Base-by-base conservation (phyloP, 2,113 vertebrate species). In the Ardeotis arabs region DNA sequence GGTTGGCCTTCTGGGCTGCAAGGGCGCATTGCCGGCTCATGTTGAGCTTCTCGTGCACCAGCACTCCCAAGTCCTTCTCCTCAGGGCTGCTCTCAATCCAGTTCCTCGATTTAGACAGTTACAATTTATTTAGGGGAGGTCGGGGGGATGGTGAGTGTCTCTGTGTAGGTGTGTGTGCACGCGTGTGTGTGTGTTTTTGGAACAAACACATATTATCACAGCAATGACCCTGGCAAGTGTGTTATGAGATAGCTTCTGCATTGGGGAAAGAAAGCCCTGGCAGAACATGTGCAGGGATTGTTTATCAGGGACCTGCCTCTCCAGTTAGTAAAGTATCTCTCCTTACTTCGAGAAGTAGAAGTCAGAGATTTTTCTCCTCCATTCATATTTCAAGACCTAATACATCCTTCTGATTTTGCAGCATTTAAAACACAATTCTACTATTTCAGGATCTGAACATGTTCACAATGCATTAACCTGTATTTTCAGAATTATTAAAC, bases 311-410 rank as follows among this genome's bases (percentile, higher is more conserved):
- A 69, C 29, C 18, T 35, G 25, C 15, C 14, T 11, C 31, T 95
- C 68, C 20, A 25, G 18, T 52, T 1, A 56, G 12, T 11, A 14
- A n/a, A 70, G 86, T 50, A 24, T 70, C 55, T 75, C 63, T 23
- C 20, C 45, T 94, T 74, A 47, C 74, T 70, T 44, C 15, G 89
- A 81, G 72, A 73, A 55, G 37, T 58, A 18, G 45, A 79, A 37
- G 29, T 35, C 31, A 39, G 60, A n/a, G 37, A 19, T 67, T 89
- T 96, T 87, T 59, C 60, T 80, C 50, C 69, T 95, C 45, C 25
- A 55, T 91, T 91, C 7, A 2, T 90, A 85, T 96, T 95, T 97
- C 90, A 94, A 63, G 70, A 93, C 58, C 45, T 96, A 94, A 97
- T 84, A 13, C 7, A 59, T 90, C 72, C 95, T 96, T 78, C 86